A percentile compares a stretch with the other conserved stretches of the same genome.
Evolutionary conservation across 2,888 invertebrate genomes (phyloP).

Genomic region (Himalopsyche tibetana): DNA sequence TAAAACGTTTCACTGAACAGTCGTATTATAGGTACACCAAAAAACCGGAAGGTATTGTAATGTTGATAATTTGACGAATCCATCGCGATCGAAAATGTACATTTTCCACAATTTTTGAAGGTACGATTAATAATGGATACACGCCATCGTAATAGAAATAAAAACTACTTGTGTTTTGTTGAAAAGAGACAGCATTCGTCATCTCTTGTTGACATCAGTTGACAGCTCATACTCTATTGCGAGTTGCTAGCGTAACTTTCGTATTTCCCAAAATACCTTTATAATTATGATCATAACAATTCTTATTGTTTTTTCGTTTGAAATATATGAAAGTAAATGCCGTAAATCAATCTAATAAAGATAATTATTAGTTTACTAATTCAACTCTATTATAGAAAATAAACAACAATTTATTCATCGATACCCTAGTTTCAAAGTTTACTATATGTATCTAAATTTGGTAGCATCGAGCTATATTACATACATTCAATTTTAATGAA

Average conservation of each 20-base stretch:
- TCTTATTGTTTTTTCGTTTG: neutral
- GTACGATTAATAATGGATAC: constrained; percentile 46
- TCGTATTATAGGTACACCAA: constrained; percentile 44
- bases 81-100: constrained; percentile 49
- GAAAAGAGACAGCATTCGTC: constrained; percentile 63
- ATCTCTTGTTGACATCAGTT: constrained; percentile 63
- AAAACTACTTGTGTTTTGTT: constrained; percentile 59
- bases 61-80: constrained; percentile 52
- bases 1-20: constrained; percentile 54
- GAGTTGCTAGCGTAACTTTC: neutral
- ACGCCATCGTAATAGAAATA: constrained; percentile 58
- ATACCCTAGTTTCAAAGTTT: no score
- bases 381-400: no score
- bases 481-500: no score
- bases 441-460: no score
- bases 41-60: constrained; percentile 33
- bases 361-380: no score
- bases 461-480: no score
- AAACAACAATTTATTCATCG: no score
- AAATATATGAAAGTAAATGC: neutral
- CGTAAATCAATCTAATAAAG: no score
- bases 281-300: neutral
- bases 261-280: neutral
- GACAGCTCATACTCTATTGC: constrained; percentile 53
- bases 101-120: constrained; percentile 51